A percentile compares a stretch with the other conserved stretches of the same genome.
Conservation (phyloP, 1,140 invertebrate genomes). For the Plutomurus gul region DNA sequence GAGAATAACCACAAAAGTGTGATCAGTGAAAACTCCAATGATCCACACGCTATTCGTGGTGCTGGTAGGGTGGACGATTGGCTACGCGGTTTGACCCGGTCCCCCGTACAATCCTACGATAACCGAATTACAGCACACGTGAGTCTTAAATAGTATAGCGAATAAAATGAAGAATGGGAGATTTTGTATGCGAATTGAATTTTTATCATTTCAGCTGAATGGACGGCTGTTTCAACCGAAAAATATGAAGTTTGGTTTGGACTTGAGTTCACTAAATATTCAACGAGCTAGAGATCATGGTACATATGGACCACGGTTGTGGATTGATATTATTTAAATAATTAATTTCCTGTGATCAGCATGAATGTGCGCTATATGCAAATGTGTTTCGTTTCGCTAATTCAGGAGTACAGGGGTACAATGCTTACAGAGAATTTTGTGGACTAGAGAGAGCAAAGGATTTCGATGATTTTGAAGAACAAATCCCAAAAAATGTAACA, state of each 20-base stretch:
- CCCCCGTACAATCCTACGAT: constrained; percentile 63
- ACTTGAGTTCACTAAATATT: constrained; percentile 58
- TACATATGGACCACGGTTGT: too few species aligned
- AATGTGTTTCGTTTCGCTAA: too few species aligned
- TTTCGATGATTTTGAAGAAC: constrained; percentile 38
- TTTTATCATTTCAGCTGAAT: constrained; percentile 40
- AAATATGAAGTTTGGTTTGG: constrained; percentile 56
- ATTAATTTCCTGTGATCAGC: too few species aligned
- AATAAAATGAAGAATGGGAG: too few species aligned
- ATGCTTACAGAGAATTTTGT: constrained; percentile 53
- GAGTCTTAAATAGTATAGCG: constrained; percentile 42
- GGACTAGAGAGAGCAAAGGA: constrained; percentile 36
- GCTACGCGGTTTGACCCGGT: constrained; percentile 62
- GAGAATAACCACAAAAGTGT: constrained; percentile 60
- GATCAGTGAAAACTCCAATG: constrained; percentile 62
- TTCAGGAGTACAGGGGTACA: constrained; percentile 60
- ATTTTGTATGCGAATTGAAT: constrained; percentile 59
- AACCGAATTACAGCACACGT: constrained; percentile 63
- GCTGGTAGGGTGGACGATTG: constrained; percentile 62
- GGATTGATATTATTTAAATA: too few species aligned
- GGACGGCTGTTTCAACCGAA: constrained; percentile 57
- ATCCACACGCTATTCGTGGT: constrained; percentile 59
- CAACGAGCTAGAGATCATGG: constrained; percentile 60
- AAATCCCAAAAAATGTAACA: neutral
- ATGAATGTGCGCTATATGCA: too few species aligned